phyloP scores from a whole-genome alignment of 2,113 vertebrate genomes.

The Trogon surrucura region DNA sequence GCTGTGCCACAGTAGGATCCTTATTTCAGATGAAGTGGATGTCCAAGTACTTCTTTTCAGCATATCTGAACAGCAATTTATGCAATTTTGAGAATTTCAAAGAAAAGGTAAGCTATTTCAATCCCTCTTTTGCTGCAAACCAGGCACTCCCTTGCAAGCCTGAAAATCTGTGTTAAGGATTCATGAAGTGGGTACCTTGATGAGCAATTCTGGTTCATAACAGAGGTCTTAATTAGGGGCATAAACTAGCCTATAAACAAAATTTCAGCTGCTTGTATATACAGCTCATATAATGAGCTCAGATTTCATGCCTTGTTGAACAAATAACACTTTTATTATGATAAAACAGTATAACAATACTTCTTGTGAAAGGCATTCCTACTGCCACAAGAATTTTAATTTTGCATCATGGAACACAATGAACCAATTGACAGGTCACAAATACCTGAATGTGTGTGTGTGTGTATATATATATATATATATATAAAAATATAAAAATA shows the following conservation, averaged over 20 bases:
- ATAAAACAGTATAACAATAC: background rate
- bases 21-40: background rate
- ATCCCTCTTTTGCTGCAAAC: background rate
- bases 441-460: background rate
- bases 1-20: background rate
- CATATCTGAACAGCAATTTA: background rate
- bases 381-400: background rate
- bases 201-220: background rate
- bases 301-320: slow-evolving; percentile 20
- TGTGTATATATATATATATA: too few relatives aligned
- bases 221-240: background rate
- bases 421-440: background rate
- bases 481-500: background rate
- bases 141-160: background rate
- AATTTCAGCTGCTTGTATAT: background rate
- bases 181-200: background rate
- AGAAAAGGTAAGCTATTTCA: background rate
- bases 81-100: background rate
- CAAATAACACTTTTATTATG: background rate
- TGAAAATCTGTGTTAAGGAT: background rate
- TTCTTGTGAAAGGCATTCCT: background rate
- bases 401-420: background rate
- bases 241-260: background rate
- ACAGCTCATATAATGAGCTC: background rate
- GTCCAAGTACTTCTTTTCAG: background rate